These are phyloP conservation scores for Calidris pugnax DNA, from an alignment of 2,113 vertebrate genomes.

Conservation along the genomic window DNA sequence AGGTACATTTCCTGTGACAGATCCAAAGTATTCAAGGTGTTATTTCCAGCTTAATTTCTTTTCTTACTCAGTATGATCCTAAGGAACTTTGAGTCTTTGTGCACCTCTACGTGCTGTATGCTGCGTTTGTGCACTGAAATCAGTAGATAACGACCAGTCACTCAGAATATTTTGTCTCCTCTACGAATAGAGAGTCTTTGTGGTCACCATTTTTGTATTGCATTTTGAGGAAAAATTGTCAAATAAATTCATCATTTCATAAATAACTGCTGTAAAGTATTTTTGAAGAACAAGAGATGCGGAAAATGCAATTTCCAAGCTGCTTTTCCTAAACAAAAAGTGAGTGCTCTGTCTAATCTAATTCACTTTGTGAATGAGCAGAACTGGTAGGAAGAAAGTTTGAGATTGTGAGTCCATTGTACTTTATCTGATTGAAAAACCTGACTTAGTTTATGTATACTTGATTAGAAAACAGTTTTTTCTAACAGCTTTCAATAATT, in stretches of 20 bases:
- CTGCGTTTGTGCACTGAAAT: background rate
- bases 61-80: background rate
- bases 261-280: background rate
- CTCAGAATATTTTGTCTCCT: background rate
- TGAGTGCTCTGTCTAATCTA: background rate
- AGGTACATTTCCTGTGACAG: background rate
- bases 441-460: background rate
- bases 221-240: background rate
- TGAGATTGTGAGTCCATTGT: background rate
- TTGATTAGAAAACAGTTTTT: background rate
- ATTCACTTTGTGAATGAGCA: background rate
- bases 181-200: background rate
- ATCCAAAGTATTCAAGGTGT: background rate
- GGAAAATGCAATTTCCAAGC: background rate
- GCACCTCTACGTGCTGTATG: rapidly evolving
- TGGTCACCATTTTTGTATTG: background rate
- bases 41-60: background rate
- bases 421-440: background rate
- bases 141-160: background rate
- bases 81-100: background rate
- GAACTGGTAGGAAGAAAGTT: background rate
- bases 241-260: background rate
- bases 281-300: background rate
- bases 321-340: background rate
- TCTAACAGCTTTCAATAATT: background rate